A percentile compares a stretch with the other conserved stretches of the same genome.
Conservation (phyloP, 2,888 invertebrate species). For the Crematogaster levior region DNA sequence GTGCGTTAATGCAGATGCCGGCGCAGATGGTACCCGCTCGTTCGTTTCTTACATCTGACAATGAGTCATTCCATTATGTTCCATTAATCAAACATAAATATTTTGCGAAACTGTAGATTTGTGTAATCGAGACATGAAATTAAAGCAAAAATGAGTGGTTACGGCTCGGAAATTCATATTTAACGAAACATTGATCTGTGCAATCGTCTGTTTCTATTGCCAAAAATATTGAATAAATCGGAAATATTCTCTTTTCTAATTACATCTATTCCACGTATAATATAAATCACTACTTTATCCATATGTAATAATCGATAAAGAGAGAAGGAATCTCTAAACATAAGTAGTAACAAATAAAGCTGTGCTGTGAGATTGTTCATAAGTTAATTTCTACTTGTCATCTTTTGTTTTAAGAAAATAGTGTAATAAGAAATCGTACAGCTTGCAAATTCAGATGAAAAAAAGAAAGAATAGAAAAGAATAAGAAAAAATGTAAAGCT, state of each 20-base stretch:
- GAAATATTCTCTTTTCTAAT: not conserved
- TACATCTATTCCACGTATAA: not conserved
- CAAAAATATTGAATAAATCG: not conserved
- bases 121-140: not conserved
- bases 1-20: not conserved
- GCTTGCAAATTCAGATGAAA: not conserved
- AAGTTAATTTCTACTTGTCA: not conserved
- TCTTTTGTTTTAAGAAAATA: not conserved
- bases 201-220: not conserved
- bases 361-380: not conserved
- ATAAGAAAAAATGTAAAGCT: not conserved
- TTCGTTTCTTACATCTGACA: too few species aligned
- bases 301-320: not conserved
- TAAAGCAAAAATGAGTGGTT: not conserved
- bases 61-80: not conserved
- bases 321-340: not conserved
- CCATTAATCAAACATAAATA: constrained; percentile 21
- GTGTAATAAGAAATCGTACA: not conserved
- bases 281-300: not conserved
- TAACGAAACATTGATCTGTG: not conserved
- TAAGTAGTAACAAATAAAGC: not conserved
- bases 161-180: not conserved
- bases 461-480: not conserved
- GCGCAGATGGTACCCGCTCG: not conserved
- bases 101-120: not conserved